Evolutionary conservation across 2,113 vertebrate species (phyloP).

Genomic region (Grammomys surdaster): DNA sequence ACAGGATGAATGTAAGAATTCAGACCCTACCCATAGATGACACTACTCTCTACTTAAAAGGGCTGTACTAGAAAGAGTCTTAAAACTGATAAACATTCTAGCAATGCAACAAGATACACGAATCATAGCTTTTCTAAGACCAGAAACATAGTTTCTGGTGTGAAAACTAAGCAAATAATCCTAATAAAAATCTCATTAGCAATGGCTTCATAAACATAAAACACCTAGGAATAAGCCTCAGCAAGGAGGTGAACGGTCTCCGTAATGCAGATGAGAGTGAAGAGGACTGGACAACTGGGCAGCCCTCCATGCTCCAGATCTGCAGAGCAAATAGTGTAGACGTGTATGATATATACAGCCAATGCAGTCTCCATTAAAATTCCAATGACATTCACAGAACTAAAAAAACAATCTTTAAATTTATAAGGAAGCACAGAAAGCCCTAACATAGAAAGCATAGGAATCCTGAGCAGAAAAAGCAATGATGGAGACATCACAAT

Average conservation of each 20-base stretch:
- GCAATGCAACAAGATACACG: neutral
- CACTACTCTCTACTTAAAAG: neutral
- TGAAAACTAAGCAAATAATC: neutral
- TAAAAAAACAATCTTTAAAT: neutral
- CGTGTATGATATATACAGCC: too few relatives aligned
- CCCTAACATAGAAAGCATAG: neutral
- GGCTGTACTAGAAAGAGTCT: neutral
- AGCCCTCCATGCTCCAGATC: neutral
- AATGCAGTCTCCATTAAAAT: neutral
- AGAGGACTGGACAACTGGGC: neutral
- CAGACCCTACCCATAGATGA: neutral
- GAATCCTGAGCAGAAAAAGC: neutral
- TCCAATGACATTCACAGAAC: neutral
- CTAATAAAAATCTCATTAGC: neutral
- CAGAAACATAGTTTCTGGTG: neutral
- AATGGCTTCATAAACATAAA: neutral
- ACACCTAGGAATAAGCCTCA: neutral
- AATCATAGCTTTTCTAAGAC: neutral
- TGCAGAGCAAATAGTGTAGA: neutral
- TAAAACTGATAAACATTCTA: neutral
- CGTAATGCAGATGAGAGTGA: neutral
- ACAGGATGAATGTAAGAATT: neutral
- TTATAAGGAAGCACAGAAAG: neutral
- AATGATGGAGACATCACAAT: neutral
- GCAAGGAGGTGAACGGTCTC: neutral